Conservation (phyloP, 1,140 invertebrate genomes). For the Sinonovacula constricta region DNA sequence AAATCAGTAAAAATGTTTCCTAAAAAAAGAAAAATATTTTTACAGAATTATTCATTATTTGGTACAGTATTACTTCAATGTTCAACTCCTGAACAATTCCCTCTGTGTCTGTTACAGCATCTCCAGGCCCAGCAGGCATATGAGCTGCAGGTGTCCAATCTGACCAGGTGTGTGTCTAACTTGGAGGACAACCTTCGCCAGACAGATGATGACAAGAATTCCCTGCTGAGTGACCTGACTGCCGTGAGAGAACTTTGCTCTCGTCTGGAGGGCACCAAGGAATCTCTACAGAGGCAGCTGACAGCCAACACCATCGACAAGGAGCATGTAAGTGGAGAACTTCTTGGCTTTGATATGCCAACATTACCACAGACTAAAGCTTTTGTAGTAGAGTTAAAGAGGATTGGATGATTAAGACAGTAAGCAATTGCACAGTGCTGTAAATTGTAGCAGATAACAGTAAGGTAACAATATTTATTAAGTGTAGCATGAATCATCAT, state of each 20-base stretch:
- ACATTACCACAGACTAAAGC: no score
- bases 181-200: slow-evolving; percentile 74
- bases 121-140: slow-evolving; percentile 74
- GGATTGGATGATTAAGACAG: no score
- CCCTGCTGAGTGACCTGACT: slow-evolving; percentile 73
- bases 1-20: no score
- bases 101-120: slow-evolving; percentile 65
- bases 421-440: no score
- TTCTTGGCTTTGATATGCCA: no score
- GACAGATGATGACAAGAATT: slow-evolving; percentile 75
- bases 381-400: no score
- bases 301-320: slow-evolving; percentile 74
- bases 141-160: slow-evolving; percentile 75
- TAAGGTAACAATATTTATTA: no score
- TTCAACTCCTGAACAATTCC: no score
- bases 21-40: slow-evolving; percentile 9
- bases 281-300: slow-evolving; percentile 74
- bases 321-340: slow-evolving; percentile 76
- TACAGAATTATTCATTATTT: not conserved
- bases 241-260: slow-evolving; percentile 76
- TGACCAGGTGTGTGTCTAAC: slow-evolving; percentile 72
- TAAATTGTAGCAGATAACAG: no score
- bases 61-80: not conserved
- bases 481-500: no score
- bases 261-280: slow-evolving; percentile 75